phyloP scores from a whole-genome alignment of 2,888 invertebrate species.

The Thecocarcelia acutangulata region DNA sequence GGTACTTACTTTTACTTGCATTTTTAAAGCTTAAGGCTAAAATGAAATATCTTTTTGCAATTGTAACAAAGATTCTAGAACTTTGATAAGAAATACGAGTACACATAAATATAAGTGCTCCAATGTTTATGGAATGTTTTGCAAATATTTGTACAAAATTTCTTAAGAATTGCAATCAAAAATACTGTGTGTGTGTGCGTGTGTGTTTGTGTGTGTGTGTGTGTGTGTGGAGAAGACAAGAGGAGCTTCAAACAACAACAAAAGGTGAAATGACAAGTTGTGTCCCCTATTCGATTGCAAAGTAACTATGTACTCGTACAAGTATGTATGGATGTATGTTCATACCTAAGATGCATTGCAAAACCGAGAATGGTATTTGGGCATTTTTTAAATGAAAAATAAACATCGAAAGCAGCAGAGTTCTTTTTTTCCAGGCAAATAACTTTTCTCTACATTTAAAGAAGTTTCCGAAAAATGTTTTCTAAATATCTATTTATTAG shows the following conservation, averaged over 20 bases:
- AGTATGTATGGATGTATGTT: conserved; percentile 17
- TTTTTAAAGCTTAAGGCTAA: conserved; percentile 36
- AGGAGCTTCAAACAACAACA: conserved; percentile 3
- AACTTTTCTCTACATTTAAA: too few species aligned
- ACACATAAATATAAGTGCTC: background rate
- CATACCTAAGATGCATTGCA: too few species aligned
- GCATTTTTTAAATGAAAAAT: too few species aligned
- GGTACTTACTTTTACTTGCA: conserved; percentile 29
- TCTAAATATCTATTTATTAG: too few species aligned
- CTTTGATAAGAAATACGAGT: conserved; percentile 53
- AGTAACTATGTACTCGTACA: conserved; percentile 1
- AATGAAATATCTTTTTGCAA: conserved; percentile 24
- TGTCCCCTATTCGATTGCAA: conserved; percentile 38
- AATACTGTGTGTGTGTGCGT: background rate
- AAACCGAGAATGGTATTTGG: background rate
- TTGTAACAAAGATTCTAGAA: conserved; percentile 57
- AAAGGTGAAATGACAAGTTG: conserved; percentile 32
- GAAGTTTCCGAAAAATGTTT: too few species aligned
- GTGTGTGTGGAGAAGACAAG: background rate
- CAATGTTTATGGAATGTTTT: conserved; percentile 43
- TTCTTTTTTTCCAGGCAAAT: too few species aligned
- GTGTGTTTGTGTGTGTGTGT: too few species aligned
- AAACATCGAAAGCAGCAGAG: too few species aligned
- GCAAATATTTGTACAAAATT: conserved; percentile 62
- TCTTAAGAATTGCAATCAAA: conserved; percentile 59